Conservation (phyloP, 2,797 vertebrate genomes). For the Perodicticus potto region DNA sequence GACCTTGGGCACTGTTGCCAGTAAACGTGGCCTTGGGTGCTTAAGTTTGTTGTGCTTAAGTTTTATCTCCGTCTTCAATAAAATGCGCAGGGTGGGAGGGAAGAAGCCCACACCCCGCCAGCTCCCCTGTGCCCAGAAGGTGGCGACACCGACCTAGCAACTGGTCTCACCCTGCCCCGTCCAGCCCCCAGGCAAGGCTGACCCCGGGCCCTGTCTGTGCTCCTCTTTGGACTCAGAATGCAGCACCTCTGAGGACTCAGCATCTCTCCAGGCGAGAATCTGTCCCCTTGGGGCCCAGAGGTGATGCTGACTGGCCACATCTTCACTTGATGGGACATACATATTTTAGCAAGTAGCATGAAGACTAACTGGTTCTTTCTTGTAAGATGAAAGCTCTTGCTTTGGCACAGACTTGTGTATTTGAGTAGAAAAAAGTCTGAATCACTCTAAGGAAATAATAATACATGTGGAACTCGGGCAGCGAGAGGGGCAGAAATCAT, state of each 20-base stretch:
- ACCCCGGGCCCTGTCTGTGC: too few species aligned
- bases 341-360: fast-evolving
- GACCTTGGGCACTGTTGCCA: background rate
- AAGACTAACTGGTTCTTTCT: fast-evolving
- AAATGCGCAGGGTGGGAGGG: background rate
- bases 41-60: background rate
- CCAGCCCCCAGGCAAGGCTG: background rate
- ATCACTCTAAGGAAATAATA: background rate
- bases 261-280: background rate
- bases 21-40: background rate
- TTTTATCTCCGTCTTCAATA: too few species aligned
- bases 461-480: background rate
- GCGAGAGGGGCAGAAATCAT: fast-evolving
- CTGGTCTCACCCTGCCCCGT: fast-evolving
- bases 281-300: fast-evolving
- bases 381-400: fast-evolving
- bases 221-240: background rate
- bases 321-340: fast-evolving
- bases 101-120: fast-evolving
- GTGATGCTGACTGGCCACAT: fast-evolving
- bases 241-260: background rate
- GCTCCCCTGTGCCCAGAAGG: background rate
- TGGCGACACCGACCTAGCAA: background rate
- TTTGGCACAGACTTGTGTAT: fast-evolving
- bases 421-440: too few species aligned